Conservation (phyloP, 2,888 invertebrate species). For the Apotomis turbidana region DNA sequence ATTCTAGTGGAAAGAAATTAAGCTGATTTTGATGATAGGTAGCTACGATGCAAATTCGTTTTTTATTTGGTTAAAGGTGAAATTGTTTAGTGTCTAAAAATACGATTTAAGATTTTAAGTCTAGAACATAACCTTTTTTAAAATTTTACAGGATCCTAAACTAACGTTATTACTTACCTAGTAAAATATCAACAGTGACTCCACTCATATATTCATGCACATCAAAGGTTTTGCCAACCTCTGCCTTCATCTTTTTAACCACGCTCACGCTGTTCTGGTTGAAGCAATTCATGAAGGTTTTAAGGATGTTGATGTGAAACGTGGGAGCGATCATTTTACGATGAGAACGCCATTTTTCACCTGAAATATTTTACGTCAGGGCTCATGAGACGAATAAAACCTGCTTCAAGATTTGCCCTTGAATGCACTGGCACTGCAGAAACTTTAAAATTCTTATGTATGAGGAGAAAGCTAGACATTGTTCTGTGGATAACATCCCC, state of each 20-base stretch:
- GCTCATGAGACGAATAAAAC: not conserved
- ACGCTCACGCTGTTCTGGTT: slow-evolving; percentile 89
- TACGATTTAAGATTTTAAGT: too few relatives aligned
- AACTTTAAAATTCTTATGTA: too few relatives aligned
- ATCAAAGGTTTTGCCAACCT: slow-evolving; percentile 88
- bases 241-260: slow-evolving; percentile 86
- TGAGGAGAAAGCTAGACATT: too few relatives aligned
- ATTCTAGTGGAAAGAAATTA: too few relatives aligned
- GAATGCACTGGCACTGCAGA: not conserved
- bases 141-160: not conserved
- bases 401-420: not conserved
- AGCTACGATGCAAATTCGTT: too few relatives aligned
- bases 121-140: too few relatives aligned
- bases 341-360: slow-evolving; percentile 91
- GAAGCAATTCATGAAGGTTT: slow-evolving; percentile 90
- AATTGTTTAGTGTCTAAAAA: too few relatives aligned
- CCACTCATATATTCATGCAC: slow-evolving; percentile 91
- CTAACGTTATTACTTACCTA: slow-evolving; percentile 67
- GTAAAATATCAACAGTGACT: slow-evolving; percentile 90
- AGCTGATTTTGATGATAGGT: too few relatives aligned
- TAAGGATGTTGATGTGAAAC: slow-evolving; percentile 92
- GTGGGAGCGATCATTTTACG: slow-evolving; percentile 93
- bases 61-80: too few relatives aligned
- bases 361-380: slow-evolving; percentile 61
- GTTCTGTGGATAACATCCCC: too few relatives aligned